Percentiles rank a stretch among this genome's conserved stretches.
These are phyloP conservation scores for Sinohyriopsis cumingii DNA, from an alignment of 2,888 invertebrate species.

Conservation along the genomic window DNA sequence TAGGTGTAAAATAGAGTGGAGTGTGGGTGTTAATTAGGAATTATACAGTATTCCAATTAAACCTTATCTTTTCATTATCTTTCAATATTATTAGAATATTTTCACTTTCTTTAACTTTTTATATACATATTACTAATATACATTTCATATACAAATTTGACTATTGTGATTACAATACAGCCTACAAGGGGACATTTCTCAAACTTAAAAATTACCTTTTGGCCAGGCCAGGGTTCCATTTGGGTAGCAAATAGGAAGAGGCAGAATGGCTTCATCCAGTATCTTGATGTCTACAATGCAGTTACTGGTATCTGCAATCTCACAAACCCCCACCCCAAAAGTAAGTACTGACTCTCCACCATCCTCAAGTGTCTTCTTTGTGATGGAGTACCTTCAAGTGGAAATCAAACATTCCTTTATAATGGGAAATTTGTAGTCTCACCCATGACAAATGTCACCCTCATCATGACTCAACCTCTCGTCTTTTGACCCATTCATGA, in stretches of 20 bases:
- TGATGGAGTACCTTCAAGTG: conserved; percentile 4
- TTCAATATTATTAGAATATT: too few species aligned
- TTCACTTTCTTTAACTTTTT: too few species aligned
- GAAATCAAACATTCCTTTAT: conserved; percentile 5
- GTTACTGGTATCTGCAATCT: conserved; percentile 14
- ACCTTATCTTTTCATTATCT: too few species aligned
- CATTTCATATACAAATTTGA: too few species aligned
- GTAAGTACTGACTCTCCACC: conserved; percentile 28
- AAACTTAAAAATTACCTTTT: conserved; percentile 13
- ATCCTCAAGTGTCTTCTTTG: conserved; percentile 24
- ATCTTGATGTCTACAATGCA: conserved; percentile 32
- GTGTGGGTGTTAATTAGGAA: too few species aligned
- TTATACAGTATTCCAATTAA: too few species aligned
- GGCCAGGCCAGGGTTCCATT: conserved; percentile 41
- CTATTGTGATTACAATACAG: too few species aligned
- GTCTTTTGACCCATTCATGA: too few species aligned
- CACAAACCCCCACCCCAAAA: conserved; percentile 35
- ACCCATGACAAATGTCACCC: not conserved
- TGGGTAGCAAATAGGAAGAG: conserved; percentile 38
- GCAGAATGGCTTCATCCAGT: conserved; percentile 39
- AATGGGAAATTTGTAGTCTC: not conserved
- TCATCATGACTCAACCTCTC: too few species aligned
- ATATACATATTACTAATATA: too few species aligned
- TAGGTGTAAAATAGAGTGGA: too few species aligned
- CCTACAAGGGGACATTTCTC: too few species aligned